Base-by-base conservation (phyloP, 2,888 invertebrate genomes). In the Cyaniris semiargus region DNA sequence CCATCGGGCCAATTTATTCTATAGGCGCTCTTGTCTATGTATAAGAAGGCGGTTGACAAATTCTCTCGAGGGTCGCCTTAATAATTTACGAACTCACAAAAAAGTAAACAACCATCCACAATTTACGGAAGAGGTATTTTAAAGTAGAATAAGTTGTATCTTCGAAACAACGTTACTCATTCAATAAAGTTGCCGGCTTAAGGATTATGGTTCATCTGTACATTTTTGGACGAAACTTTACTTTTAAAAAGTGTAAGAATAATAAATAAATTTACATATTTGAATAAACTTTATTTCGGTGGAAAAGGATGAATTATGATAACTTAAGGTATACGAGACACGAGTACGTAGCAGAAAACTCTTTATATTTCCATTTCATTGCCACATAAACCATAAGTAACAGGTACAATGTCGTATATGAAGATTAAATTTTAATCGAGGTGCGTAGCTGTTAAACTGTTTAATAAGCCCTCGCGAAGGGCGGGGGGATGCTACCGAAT, bases 401-500 rank as follows among this genome's bases (percentile, higher is more conserved):
- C 18, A 66, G 27, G 66, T 31, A 66, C 7, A 66, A 66, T 31
- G 18, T 31, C 66, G 31, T 18, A 66, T 66, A 66, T 31, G 66
- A 66, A 66, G 66, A 66, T 66, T 27, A 66, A 66, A 66, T 66
- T 66, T 66, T 18, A 66, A 66, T 10, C 27, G 66, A 66, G 60
- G 72, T 72, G 72, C 38, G 38, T 72, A 44, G 21, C 27, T 89
- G 90, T 88, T 90, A 92, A 92, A 92, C 88, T 90, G 89, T 89
- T 87, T 88, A 90, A 92, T 93, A 92, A 91, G 88, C 87, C 85
- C 85, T 87, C 90, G 89, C 90, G 91, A 89, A 90, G 87, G 91
- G 90, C 88, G 88, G 86, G 91, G 90, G 87, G 91, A 92, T 92
- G 92, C 92, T 87, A 89, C 93, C 93, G 93, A 94, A 94, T 94